Percentiles rank a stretch among this genome's conserved stretches.
phyloP scores from a whole-genome alignment of 2,888 invertebrate genomes.

The Pristionchus maxplancki region DNA sequence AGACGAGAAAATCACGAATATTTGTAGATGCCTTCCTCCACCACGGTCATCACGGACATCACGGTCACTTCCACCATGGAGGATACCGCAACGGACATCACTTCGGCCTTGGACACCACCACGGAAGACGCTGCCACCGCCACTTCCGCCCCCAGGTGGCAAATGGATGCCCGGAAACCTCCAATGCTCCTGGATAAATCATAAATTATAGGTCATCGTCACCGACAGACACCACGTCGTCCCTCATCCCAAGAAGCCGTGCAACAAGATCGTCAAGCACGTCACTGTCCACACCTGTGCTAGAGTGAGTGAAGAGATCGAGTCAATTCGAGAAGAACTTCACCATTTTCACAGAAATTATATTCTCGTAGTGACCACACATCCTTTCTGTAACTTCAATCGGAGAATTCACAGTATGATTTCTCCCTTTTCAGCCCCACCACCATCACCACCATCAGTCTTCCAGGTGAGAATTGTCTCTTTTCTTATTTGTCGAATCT shows the following conservation, averaged over 20 bases:
- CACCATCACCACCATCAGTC: background rate
- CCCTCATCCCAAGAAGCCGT: conserved; percentile 37
- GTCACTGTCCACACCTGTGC: background rate
- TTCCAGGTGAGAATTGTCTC: conserved; percentile 14
- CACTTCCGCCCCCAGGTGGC: background rate
- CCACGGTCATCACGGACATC: background rate
- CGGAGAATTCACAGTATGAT: background rate
- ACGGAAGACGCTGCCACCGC: background rate
- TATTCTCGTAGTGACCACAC: too few relatives aligned
- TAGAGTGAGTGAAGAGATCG: background rate
- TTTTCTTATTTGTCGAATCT: background rate
- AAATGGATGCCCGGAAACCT: background rate
- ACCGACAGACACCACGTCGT: conserved; percentile 15
- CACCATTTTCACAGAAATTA: too few relatives aligned
- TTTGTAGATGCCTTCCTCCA: background rate
- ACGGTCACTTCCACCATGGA: background rate
- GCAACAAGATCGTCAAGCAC: conserved; percentile 45
- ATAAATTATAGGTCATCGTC: conserved; percentile 6
- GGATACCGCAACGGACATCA: conserved; percentile 3
- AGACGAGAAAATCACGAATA: too few relatives aligned
- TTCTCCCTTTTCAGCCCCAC: background rate
- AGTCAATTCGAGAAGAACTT: background rate
- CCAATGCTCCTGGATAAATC: background rate
- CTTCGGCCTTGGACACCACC: background rate
- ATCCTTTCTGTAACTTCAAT: background rate